phyloP scores from a whole-genome alignment of 2,888 invertebrate species.

The Chaetoderma sp. region DNA sequence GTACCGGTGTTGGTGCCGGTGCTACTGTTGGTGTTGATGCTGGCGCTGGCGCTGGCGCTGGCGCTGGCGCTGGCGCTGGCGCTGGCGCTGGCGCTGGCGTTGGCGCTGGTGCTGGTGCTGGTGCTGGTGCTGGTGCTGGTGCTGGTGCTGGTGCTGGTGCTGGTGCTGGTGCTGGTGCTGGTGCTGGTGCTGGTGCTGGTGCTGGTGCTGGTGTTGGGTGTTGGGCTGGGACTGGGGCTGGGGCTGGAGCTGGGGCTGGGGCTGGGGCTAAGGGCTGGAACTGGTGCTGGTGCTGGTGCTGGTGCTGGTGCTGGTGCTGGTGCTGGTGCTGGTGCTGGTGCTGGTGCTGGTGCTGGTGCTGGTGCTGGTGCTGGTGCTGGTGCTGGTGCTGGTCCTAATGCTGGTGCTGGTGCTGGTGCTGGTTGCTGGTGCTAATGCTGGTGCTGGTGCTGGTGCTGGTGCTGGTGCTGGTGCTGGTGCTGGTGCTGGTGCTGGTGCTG shows the following conservation, averaged over 20 bases:
- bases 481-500: constrained; percentile 4
- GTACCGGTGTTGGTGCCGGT: no score
- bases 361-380: no score
- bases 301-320: neutral
- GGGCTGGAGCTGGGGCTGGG: neutral
- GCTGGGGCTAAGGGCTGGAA: neutral
- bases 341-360: no score
- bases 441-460: no score
- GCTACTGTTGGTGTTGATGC: no score
- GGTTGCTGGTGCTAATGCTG: no score
- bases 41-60: no score
- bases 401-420: no score
- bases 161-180: neutral
- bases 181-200: constrained; percentile 3
- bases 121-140: neutral
- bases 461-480: no score
- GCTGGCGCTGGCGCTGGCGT: constrained; percentile 1
- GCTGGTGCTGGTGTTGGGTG: neutral
- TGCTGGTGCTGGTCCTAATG: no score
- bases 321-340: no score
- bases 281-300: neutral
- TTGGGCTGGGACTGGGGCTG: neutral
- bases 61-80: no score
- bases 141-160: constrained; percentile 1
- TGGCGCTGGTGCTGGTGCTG: neutral